Percentiles rank a stretch among this genome's conserved stretches.
Evolutionary conservation across 1,140 invertebrate genomes (phyloP).

Genomic region (Pseudomyrmex sp.): DNA sequence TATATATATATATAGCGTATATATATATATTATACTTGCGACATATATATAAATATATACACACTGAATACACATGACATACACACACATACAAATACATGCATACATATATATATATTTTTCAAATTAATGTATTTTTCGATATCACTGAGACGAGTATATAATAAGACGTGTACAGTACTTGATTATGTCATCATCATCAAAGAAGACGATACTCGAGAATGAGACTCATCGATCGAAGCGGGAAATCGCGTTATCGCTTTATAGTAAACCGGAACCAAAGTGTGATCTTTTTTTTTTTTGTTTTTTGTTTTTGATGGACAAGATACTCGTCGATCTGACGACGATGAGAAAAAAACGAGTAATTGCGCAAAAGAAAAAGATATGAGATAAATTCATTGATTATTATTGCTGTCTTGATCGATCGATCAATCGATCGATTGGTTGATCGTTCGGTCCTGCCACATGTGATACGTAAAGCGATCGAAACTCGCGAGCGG

Average conservation of each 20-base stretch:
- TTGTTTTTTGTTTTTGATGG: neutral
- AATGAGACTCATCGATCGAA: constrained; percentile 23
- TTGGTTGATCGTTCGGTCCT: constrained; percentile 14
- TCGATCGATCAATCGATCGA: neutral
- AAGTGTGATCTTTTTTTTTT: constrained; percentile 28
- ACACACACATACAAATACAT: constrained; percentile 55
- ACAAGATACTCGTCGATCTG: neutral
- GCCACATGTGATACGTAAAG: constrained; percentile 39
- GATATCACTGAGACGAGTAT: constrained; percentile 68
- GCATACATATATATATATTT: constrained; percentile 62
- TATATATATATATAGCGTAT: constrained; percentile 59
- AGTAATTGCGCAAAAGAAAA: constrained; percentile 2
- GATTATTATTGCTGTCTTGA: neutral
- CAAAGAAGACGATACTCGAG: constrained; percentile 3
- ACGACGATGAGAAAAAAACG: neutral
- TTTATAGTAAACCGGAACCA: constrained; percentile 2
- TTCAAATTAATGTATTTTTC: constrained; percentile 82
- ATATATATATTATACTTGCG: constrained; percentile 65
- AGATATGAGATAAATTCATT: no score
- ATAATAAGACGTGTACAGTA: constrained; percentile 15
- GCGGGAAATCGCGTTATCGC: constrained; percentile 10
- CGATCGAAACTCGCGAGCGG: constrained; percentile 42
- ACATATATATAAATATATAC: constrained; percentile 54
- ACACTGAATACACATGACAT: constrained; percentile 15
- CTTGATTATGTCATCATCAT: constrained; percentile 39